Conservation (phyloP, 2,797 vertebrate species). For the Hydrolagus colliei region DNA sequence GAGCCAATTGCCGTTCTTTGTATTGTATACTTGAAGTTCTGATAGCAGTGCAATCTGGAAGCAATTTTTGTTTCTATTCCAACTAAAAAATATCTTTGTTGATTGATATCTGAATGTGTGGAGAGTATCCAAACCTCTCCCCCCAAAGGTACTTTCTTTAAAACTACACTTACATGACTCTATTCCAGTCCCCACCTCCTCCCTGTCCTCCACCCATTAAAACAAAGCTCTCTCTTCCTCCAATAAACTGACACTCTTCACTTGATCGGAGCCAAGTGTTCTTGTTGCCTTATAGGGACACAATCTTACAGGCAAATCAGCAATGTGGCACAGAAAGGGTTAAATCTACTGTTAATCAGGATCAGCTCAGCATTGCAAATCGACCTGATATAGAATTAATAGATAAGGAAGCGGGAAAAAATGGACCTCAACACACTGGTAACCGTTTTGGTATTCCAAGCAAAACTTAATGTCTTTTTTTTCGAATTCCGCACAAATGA, state of each 20-base stretch:
- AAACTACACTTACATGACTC: conserved; percentile 13
- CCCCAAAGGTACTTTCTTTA: neutral
- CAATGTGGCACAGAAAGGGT: neutral
- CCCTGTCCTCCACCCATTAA: neutral
- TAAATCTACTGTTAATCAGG: neutral
- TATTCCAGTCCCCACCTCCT: too few species aligned
- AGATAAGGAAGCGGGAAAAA: neutral
- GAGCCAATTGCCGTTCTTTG: neutral
- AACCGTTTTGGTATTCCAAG: conserved; percentile 3
- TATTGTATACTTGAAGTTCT: neutral
- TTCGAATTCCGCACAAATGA: neutral
- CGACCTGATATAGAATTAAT: conserved; percentile 15
- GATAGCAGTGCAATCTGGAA: conserved; percentile 24
- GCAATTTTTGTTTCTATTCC: neutral
- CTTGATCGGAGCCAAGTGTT: conserved; percentile 12
- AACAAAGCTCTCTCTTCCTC: conserved; percentile 4
- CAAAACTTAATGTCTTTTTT: neutral
- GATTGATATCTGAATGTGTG: conserved; percentile 18
- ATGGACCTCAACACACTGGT: conserved; percentile 16
- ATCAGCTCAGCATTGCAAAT: neutral
- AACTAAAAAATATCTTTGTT: conserved; percentile 8
- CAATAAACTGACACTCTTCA: conserved; percentile 3
- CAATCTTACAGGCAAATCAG: neutral
- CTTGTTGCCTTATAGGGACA: conserved; percentile 24
- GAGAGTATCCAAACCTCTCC: neutral